Evolutionary conservation across 2,888 invertebrate species (phyloP), one percentile per base, ranked within the genome.

Genomic region (Athalia cordata): DNA sequence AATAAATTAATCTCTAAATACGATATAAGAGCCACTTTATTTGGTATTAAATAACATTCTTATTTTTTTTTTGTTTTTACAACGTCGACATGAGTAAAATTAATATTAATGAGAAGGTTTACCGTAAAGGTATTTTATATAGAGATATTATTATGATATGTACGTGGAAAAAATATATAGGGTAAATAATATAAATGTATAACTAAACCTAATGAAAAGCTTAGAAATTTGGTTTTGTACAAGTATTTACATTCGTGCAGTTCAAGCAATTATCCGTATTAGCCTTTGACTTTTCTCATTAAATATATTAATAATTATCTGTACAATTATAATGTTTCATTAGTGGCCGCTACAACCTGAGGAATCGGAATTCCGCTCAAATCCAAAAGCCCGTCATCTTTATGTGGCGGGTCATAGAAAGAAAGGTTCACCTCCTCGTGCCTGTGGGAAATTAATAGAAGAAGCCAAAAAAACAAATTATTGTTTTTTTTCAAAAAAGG

Each of bases 351-450:
- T 4, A 74, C 29, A 7, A 78, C 11, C 49, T 76, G 76, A 5
- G 78, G 78, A 3, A 78, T 29, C 4, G 76, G 76, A 52, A 78
- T 66, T n/a, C 67, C 76, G 49, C 78, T 78, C 29, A 78, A 76
- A 78, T 78, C 78, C 5, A 78, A 49, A 65, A 78, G 65, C 7
- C 78, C 78, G 61, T 78, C 50, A 4, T 78, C 52, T 57, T 76
- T 9, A 45, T 61, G 78, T 7, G 78, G 78, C 57, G 78, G 78
- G 76, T 78, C 76, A 13, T 50, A 78, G 61, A 78, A 66, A 4
- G 78, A 78, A 8, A 78, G 77, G 45, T 77, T 77, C 3, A 78
- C 76, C 75, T 78, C 76, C 45, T 78, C 78, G 61, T 78, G 78
- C 9, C 78, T 78, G 59, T 29, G 29, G 29, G 29, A 29, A 29